Evolutionary conservation across 2,113 vertebrate species (phyloP), one percentile per base, ranked within the genome.

Genomic region (Ameiurus melas): DNA sequence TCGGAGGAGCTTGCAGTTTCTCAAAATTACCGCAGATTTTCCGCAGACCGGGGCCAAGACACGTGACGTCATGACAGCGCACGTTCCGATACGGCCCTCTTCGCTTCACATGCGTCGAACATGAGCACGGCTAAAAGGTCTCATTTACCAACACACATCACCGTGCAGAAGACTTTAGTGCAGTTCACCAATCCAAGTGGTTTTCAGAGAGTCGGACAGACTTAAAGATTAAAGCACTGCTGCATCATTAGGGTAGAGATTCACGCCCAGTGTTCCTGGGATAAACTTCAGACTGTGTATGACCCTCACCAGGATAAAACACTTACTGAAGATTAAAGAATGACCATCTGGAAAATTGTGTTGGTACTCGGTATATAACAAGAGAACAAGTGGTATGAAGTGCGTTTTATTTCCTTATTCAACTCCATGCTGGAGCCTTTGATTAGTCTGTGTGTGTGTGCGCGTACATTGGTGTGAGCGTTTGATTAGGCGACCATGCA

Each of bases 401-500:
- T 55, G 77, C 53, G 77, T 78, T 71, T 71, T 85, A 71, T 85
- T 73, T 73, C 51, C 30, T 85, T 53, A 25, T 85, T 71, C 33
- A 57, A 70, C 66, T 71, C 83, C 43, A n/a, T 88, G 70, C 84
- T 84, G 68, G 10, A 60, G 25, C 36, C 22, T 85, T 85, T 43
- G 75, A 66, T 85, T 27, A 33, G 14, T 84, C 36, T 62, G 78
- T 66, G 43, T 47, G 43, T 47, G 43, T 43, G 43, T 43, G 58
- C 58, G 75, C 27, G 66, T 57, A 2, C 5, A 30, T 83, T 84
- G 80, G 85, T 58, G 58, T 36, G 39, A 58, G 80, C 80, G 85
- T 89, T 89, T 90, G 87, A 90, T 90, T 86, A 85, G 73, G 17
- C 53, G 85, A 30, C 84, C 68, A 85, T 80, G 89, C 84, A 86